Base-by-base conservation (phyloP, 2,888 invertebrate species). In the Sicus ferrugineus region DNA sequence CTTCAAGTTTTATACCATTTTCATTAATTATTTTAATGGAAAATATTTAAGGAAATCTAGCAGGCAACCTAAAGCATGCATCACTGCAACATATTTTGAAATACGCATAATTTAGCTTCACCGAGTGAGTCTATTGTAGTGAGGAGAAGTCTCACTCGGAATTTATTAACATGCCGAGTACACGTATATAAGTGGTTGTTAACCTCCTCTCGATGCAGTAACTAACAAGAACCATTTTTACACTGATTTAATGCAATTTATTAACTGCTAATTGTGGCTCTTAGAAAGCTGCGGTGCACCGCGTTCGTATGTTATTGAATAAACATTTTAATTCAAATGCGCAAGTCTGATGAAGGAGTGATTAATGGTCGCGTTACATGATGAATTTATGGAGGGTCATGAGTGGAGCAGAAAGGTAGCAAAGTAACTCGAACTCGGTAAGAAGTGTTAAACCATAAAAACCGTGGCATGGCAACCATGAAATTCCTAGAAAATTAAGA, bases 321-420 rank as follows among this genome's bases (percentile, higher is more conserved):
- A 38, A 54, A 34, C 42, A 66, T 66, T 54, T 66, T 67, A 28
- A 67, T 67, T 28, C 21, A 28, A 56, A 52, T 34, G 30, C 16
- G 14, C 1, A 23, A 16, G 48, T 46, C 11, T 46, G 58, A 30
- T 34, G 23, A n/a, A 48, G n/a, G 16, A 30, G 14, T 67, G 67
- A 67, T 67, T 58, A 67, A 58, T 58, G 56, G 28, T 26, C 23
- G 38, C 26, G 30, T 58, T 67, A 58, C 67, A 67, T 67, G 58
- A 58, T 42, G 42, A 23, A 6, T 66, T 9, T n/a, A 28, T 14
- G 26, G 28, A 21, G 5, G 16, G 28, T 3, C 19, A 23, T 21
- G 11, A 23, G 16, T 16, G 26, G 28, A 26, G 54, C 6, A 5
- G 19, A 11, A 5, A 19, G 5, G 50, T 16, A 28, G 26, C 9